Conservation (phyloP, 2,888 invertebrate species). For the Eupeodes luniger region DNA sequence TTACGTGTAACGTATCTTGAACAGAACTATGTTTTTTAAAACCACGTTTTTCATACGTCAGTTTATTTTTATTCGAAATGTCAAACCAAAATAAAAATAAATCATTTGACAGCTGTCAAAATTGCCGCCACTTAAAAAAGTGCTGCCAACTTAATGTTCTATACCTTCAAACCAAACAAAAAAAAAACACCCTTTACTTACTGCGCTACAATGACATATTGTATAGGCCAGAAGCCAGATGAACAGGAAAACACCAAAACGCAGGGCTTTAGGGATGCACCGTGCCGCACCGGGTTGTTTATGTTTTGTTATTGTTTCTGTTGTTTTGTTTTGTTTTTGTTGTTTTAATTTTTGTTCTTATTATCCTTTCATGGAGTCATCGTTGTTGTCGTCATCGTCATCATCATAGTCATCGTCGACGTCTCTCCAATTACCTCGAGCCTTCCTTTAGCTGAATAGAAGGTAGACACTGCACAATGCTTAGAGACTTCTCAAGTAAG, state of each 20-base stretch:
- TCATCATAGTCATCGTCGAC: neutral
- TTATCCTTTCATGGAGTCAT: slow-evolving; percentile 35
- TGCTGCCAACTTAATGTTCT: too few relatives aligned
- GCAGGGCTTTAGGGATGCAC: slow-evolving; percentile 57
- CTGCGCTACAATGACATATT: slow-evolving; percentile 15
- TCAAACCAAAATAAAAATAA: too few relatives aligned
- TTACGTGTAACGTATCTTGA: too few relatives aligned
- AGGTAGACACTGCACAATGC: slow-evolving; percentile 18
- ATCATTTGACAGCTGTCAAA: too few relatives aligned
- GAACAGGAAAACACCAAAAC: slow-evolving; percentile 75
- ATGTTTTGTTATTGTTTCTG: slow-evolving; percentile 53
- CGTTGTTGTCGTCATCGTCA: slow-evolving; percentile 35
- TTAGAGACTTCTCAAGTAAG: slow-evolving; percentile 50
- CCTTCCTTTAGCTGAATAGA: slow-evolving; percentile 46
- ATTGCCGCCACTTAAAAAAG: too few relatives aligned
- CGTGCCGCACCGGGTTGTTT: slow-evolving; percentile 49
- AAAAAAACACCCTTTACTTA: too few relatives aligned
- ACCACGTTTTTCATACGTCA: too few relatives aligned
- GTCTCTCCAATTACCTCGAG: slow-evolving; percentile 72
- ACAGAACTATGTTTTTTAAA: too few relatives aligned
- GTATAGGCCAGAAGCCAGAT: slow-evolving; percentile 69
- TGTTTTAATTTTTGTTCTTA: slow-evolving; percentile 33
- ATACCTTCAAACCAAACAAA: too few relatives aligned
- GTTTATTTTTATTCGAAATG: too few relatives aligned
- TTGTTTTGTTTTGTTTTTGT: slow-evolving; percentile 12